phyloP scores from a whole-genome alignment of 2,113 vertebrate genomes.

The Ptilorrhoa leucosticta region DNA sequence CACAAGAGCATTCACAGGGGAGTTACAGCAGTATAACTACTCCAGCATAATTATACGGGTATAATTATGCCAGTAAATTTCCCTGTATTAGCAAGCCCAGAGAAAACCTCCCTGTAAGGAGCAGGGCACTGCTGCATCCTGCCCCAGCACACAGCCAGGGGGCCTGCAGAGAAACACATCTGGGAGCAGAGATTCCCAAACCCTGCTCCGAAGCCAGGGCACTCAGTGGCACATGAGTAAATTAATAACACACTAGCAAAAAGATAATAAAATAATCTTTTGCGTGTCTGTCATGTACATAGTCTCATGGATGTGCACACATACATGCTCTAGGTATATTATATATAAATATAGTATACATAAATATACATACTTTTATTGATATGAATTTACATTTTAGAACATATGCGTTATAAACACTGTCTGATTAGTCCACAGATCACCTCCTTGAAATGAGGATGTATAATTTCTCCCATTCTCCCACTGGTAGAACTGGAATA shows the following conservation, averaged over 20 bases:
- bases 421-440: background rate
- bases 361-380: background rate
- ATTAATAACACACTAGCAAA: background rate
- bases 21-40: conserved; percentile 58
- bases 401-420: conserved; percentile 3
- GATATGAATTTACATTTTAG: background rate
- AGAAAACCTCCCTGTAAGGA: conserved; percentile 25
- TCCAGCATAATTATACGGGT: conserved; percentile 60
- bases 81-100: conserved; percentile 42
- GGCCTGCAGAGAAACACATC: background rate
- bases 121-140: background rate
- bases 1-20: conserved; percentile 57
- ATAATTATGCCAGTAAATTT: conserved; percentile 68
- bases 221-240: background rate
- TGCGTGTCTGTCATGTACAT: background rate
- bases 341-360: background rate
- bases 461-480: conserved; percentile 19
- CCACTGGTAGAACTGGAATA: conserved; percentile 7
- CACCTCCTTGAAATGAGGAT: background rate
- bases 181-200: background rate
- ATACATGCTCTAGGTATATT: background rate
- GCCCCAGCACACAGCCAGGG: background rate
- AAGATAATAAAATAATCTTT: background rate
- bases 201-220: background rate
- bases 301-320: background rate